Evolutionary conservation across 2,888 invertebrate species (phyloP).

Genomic region (Cenopis cana): DNA sequence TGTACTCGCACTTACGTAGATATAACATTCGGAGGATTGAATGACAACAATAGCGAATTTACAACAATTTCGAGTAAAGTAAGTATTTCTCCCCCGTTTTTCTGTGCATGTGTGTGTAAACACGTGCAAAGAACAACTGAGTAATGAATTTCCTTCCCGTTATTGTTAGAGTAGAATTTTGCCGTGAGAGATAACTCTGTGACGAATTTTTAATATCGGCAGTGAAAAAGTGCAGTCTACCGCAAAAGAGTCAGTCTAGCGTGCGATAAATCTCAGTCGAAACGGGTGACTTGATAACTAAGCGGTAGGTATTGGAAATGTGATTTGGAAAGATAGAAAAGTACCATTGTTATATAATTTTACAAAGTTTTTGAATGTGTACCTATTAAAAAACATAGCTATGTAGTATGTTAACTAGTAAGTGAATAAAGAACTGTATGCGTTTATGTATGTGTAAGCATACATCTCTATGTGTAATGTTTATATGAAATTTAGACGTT

Average conservation of each 20-base stretch:
- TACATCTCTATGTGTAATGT: no score
- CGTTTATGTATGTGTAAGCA: no score
- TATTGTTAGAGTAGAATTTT: constrained; percentile 18
- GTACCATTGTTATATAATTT: neutral
- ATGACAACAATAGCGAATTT: constrained; percentile 40
- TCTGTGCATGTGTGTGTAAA: no score
- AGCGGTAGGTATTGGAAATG: constrained; percentile 32
- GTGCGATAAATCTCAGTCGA: constrained; percentile 22
- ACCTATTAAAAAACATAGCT: no score
- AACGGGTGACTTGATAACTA: constrained; percentile 33
- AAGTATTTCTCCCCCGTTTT: constrained; percentile 19
- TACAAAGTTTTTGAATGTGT: no score
- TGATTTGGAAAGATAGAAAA: constrained; percentile 10
- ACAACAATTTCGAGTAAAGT: constrained; percentile 29
- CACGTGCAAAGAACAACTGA: neutral
- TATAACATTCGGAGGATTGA: constrained; percentile 34
- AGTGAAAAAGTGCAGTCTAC: constrained; percentile 40
- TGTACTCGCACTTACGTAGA: constrained; percentile 29
- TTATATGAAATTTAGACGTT: no score
- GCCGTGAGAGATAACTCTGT: constrained; percentile 18
- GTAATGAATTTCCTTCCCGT: constrained; percentile 12
- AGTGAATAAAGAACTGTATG: no score
- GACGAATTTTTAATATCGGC: constrained; percentile 38
- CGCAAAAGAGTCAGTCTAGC: constrained; percentile 40
- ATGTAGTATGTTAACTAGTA: no score